Evolutionary conservation across 1,140 invertebrate genomes (phyloP), one percentile per base, ranked within the genome.

Genomic region (Conopomorpha cramerella): DNA sequence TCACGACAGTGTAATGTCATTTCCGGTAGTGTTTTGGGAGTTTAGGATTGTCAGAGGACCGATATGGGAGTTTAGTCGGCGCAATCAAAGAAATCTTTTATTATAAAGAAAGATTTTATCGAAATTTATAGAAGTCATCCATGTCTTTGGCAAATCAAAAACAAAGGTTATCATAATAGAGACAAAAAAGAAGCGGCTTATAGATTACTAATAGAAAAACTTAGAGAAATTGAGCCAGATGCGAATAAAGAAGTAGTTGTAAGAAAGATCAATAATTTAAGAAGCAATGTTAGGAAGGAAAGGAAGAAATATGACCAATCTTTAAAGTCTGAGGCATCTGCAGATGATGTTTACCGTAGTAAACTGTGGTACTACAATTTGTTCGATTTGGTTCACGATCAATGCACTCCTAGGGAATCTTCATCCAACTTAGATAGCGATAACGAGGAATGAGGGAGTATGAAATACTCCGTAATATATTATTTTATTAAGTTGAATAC

Each of bases 241-340:
- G 39, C 49, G 16, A 53, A 38, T 25, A 48, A 45, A 38, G 30
- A 36, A 33, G 31, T 18, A 14, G 51, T 59, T 35, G 36, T 47
- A 25, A 51, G 38, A 47, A 61, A 62, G 48, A 55, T 57, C 17
- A 56, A 58, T 51, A 58, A 47, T 47, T 39, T 63, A 30, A 43
- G 55, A 47, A 48, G 43, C 30, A 46, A 38, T 41, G 39, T 46
- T 33, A 46, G 49, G 25, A 58, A 53, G 38, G 47, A 63, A 45
- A 46, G 42, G 30, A 56, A 55, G 35, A 63, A 53, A 46, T 30
- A 34, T 23, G 32, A 34, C 1, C 2, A 23, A 36, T 41, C 45
- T 36, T 13, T 41, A 27, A 55, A 43, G 35, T 49, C 50, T 38
- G 54, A 45, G 8, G 38, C 46, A 35, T 39, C 36, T 36, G 38